Base-by-base conservation (phyloP, 2,888 invertebrate genomes). In the Lepidocyrtinus sp. region DNA sequence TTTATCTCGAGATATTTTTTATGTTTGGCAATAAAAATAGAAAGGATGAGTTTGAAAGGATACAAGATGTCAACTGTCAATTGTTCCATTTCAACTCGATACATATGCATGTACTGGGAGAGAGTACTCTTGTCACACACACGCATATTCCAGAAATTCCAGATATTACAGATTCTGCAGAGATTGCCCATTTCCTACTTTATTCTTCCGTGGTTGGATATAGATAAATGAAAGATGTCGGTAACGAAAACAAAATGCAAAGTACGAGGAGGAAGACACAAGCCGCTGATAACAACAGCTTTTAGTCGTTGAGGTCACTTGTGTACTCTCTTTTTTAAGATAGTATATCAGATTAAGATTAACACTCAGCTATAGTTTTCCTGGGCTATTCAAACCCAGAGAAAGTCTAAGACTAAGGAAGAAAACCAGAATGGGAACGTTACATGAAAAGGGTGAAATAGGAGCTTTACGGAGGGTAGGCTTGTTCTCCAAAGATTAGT, bases 331-430 rank as follows among this genome's bases (percentile, higher is more conserved):
- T n/a, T n/a, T n/a, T n/a, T n/a, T n/a, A n/a, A n/a, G n/a, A n/a
- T n/a, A n/a, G n/a, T n/a, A n/a, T n/a, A n/a, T 36, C 36, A 75
- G 75, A 75, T 75, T 75, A 75, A 75, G 75, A 75, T 75, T 75
- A 75, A 75, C 68, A n/a, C n/a, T n/a, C n/a, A n/a, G n/a, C n/a
- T n/a, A n/a, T n/a, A n/a, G n/a, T n/a, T n/a, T n/a, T n/a, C n/a
- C n/a, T n/a, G n/a, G n/a, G n/a, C n/a, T n/a, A n/a, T n/a, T n/a
- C n/a, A n/a, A n/a, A n/a, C n/a, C n/a, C n/a, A n/a, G n/a, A n/a
- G n/a, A n/a, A n/a, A n/a, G n/a, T n/a, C n/a, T n/a, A n/a, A 36
- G 36, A 36, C 1, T 15, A 17, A 50, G 50, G 50, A 12, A 50
- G 15, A 50, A 50, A 2, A 50, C n/a, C n/a, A n/a, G n/a, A n/a